Conservation (phyloP, 2,113 vertebrate species). For the Pseudopipra pipra region DNA sequence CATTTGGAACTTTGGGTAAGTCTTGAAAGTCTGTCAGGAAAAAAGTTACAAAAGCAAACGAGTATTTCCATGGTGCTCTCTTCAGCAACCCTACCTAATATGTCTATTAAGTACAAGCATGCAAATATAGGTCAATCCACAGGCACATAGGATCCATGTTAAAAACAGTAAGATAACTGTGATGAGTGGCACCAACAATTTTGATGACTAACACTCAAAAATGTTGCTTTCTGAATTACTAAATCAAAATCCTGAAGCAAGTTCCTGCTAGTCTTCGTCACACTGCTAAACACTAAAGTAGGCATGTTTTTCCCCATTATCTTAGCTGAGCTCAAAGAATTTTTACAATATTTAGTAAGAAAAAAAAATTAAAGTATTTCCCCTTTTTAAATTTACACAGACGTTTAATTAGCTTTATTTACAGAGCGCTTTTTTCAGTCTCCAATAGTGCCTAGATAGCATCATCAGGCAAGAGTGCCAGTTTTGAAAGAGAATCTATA, state of each 20-base stretch:
- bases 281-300: slow-evolving; percentile 79
- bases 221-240: slow-evolving; percentile 72
- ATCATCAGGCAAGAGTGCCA: slow-evolving; percentile 82
- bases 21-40: slow-evolving; percentile 58
- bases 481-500: slow-evolving; percentile 87
- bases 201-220: slow-evolving; percentile 76
- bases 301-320: slow-evolving; percentile 75
- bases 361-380: slow-evolving; percentile 91
- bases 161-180: slow-evolving; percentile 78
- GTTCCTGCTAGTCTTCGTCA: slow-evolving; percentile 78
- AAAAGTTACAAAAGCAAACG: slow-evolving; percentile 54
- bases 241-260: slow-evolving; percentile 79
- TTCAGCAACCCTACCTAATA: slow-evolving; percentile 76
- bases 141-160: slow-evolving; percentile 82
- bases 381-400: slow-evolving; percentile 92
- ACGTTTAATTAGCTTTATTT: slow-evolving; percentile 97
- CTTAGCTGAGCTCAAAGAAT: slow-evolving; percentile 85
- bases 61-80: slow-evolving; percentile 76
- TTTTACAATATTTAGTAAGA: slow-evolving; percentile 88
- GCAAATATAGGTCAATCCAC: slow-evolving; percentile 81
- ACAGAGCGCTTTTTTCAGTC: slow-evolving; percentile 90
- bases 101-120: slow-evolving; percentile 83
- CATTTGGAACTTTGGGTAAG: slow-evolving; percentile 68
- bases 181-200: slow-evolving; percentile 77
- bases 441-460: slow-evolving; percentile 82